Evolutionary conservation across 2,888 invertebrate genomes (phyloP).

Genomic region (Thymelicus acteon): DNA sequence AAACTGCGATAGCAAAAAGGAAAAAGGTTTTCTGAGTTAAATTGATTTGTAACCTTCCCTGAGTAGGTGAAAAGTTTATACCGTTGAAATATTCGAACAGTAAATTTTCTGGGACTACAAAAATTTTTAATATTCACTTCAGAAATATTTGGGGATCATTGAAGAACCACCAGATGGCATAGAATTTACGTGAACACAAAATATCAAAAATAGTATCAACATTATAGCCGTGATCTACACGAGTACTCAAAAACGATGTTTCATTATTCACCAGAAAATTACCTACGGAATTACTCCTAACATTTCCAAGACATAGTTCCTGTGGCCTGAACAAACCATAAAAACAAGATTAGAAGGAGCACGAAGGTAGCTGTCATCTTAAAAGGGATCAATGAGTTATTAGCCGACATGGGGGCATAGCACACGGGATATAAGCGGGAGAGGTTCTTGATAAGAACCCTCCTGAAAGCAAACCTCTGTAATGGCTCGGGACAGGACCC

Average conservation of each 20-base stretch:
- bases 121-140: too few relatives aligned
- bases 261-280: too few relatives aligned
- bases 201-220: too few relatives aligned
- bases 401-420: conserved; percentile 36
- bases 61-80: conserved; percentile 2
- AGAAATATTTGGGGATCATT: too few relatives aligned
- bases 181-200: too few relatives aligned
- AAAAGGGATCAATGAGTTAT: conserved; percentile 40
- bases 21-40: conserved; percentile 19
- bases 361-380: conserved; percentile 31
- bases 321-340: conserved; percentile 13
- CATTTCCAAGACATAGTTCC: not conserved
- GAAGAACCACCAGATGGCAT: too few relatives aligned
- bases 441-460: conserved; percentile 28
- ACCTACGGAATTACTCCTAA: too few relatives aligned
- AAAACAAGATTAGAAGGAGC: conserved; percentile 27
- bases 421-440: conserved; percentile 15
- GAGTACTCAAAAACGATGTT: too few relatives aligned
- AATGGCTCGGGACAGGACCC: conserved; percentile 24
- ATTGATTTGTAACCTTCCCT: conserved; percentile 6
- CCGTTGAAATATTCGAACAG: not conserved
- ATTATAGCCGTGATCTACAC: too few relatives aligned
- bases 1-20: conserved; percentile 19
- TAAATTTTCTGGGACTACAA: not conserved
- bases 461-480: conserved; percentile 33